These are phyloP conservation scores for Macaria notata DNA, from an alignment of 2,888 invertebrate genomes.

Conservation along the genomic window DNA sequence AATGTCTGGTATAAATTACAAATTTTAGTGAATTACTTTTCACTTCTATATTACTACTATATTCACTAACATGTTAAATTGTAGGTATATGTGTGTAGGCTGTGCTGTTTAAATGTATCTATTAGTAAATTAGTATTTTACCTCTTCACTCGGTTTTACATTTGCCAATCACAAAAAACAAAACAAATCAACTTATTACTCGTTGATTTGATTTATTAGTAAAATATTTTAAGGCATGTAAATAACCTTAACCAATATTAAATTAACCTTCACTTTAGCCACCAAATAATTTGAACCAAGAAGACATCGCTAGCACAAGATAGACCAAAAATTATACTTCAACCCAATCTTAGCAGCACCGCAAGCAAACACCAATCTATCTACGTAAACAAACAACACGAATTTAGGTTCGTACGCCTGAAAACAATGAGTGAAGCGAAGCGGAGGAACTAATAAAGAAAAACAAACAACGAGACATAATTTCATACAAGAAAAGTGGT, in stretches of 20 bases:
- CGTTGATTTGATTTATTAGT: too few relatives aligned
- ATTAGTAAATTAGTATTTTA: too few relatives aligned
- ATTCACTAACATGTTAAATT: background rate
- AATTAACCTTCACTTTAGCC: too few relatives aligned
- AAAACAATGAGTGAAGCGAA: constrained; percentile 27
- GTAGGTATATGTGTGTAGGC: too few relatives aligned
- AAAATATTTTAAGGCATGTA: too few relatives aligned
- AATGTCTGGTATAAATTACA: background rate
- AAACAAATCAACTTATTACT: too few relatives aligned
- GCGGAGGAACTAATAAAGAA: constrained; percentile 35
- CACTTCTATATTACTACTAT: background rate
- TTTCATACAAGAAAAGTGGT: constrained; percentile 39
- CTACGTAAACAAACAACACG: constrained; percentile 24
- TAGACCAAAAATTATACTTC: constrained; percentile 24
- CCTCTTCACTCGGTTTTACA: too few relatives aligned
- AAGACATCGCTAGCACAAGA: too few relatives aligned
- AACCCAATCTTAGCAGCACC: constrained; percentile 23
- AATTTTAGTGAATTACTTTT: background rate
- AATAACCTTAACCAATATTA: too few relatives aligned
- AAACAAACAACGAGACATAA: constrained; percentile 40
- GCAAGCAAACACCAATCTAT: constrained; percentile 28
- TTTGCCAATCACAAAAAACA: too few relatives aligned
- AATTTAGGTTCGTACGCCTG: constrained; percentile 22
- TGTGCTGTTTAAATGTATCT: too few relatives aligned
- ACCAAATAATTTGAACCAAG: too few relatives aligned